A percentile compares a stretch with the other conserved stretches of the same genome.
Evolutionary conservation across 2,888 invertebrate species (phyloP).

Genomic region (Drosophila pegasa): DNA sequence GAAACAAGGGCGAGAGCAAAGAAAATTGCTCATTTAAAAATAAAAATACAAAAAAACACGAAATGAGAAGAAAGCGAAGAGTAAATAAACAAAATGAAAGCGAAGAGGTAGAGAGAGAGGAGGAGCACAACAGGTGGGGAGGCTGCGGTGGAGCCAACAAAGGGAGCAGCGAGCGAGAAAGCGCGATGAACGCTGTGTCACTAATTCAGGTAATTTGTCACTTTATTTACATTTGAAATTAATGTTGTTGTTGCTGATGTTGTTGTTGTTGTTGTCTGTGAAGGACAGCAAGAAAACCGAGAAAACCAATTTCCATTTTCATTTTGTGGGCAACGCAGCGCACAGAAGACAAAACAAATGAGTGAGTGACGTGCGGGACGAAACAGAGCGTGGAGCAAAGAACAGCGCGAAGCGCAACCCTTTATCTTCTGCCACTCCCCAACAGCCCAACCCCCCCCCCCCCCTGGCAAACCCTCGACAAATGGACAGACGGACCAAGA

Average conservation of each 20-base stretch:
- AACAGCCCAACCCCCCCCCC: not conserved
- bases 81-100: slow-evolving; percentile 39
- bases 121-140: not conserved
- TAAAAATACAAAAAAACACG: slow-evolving; percentile 12
- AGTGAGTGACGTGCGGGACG: slow-evolving; percentile 66
- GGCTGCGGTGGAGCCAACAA: slow-evolving; percentile 20
- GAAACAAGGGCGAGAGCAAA: slow-evolving; percentile 34
- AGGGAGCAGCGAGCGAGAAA: slow-evolving; percentile 41
- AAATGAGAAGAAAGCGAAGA: not conserved
- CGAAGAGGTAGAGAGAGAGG: not conserved
- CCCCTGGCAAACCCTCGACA: not conserved
- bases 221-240: slow-evolving; percentile 79
- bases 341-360: slow-evolving; percentile 71
- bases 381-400: slow-evolving; percentile 4
- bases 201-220: slow-evolving; percentile 80
- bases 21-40: slow-evolving; percentile 42
- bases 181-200: slow-evolving; percentile 66
- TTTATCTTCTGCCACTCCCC: slow-evolving; percentile 26
- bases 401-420: slow-evolving; percentile 31
- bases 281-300: slow-evolving; percentile 62
- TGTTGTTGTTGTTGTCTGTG: slow-evolving; percentile 39
- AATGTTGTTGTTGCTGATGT: slow-evolving; percentile 49
- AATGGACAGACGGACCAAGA: slow-evolving; percentile 52
- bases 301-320: slow-evolving; percentile 79
- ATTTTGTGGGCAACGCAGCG: slow-evolving; percentile 70